These are phyloP conservation scores for Campylomormyrus tamandua DNA, from an alignment of 2,113 vertebrate species.

Conservation along the genomic window DNA sequence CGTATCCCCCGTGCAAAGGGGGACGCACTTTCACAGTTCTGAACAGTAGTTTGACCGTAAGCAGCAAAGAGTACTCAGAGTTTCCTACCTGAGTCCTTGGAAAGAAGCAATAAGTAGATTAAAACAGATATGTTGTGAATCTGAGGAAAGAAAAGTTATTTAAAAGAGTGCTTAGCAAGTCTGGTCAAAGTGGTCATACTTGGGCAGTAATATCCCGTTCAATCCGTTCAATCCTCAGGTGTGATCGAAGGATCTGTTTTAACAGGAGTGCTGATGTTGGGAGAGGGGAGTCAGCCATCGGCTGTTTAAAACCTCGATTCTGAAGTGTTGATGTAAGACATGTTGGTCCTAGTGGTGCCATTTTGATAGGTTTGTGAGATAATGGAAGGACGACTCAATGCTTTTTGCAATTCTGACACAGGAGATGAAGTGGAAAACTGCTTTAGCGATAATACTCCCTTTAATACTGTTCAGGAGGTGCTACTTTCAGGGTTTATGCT, in stretches of 20 bases:
- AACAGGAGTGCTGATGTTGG: not conserved
- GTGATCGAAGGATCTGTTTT: not conserved
- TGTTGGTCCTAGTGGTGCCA: not conserved
- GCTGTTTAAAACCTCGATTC: not conserved
- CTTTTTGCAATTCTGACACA: not conserved
- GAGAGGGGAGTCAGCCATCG: not conserved
- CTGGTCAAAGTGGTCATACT: not conserved
- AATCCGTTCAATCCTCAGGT: not conserved
- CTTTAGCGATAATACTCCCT: not conserved
- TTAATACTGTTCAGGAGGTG: not conserved
- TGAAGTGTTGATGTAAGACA: not conserved
- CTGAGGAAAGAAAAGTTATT: not conserved
- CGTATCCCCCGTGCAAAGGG: not conserved
- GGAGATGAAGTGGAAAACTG: not conserved
- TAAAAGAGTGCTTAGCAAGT: not conserved
- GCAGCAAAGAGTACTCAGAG: not conserved
- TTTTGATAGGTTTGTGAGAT: not conserved
- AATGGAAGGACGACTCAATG: not conserved
- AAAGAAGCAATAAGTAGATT: not conserved
- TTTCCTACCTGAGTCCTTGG: not conserved
- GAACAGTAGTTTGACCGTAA: not conserved
- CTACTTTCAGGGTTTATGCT: not conserved
- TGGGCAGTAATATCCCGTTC: not conserved
- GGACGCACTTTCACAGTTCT: not conserved
- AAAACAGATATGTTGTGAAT: not conserved